phyloP scores from a whole-genome alignment of 1,140 invertebrate genomes.

The Dryas iulia region DNA sequence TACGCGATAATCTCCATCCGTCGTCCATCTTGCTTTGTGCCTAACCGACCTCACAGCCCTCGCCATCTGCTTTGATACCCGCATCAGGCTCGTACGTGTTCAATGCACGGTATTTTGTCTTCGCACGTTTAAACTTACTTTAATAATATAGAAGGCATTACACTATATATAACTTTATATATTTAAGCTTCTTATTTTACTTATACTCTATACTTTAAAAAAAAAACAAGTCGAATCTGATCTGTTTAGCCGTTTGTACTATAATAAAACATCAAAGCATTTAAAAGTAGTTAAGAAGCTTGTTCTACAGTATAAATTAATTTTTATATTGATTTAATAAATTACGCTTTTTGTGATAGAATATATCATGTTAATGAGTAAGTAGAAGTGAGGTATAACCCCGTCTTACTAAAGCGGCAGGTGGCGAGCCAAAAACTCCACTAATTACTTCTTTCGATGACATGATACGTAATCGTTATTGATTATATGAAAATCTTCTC shows the following conservation, averaged over 20 bases:
- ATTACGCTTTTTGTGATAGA: not conserved
- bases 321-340: too few relatives aligned
- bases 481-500: not conserved
- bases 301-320: too few relatives aligned
- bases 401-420: not conserved
- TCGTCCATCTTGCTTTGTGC: constrained; percentile 22
- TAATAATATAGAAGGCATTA: not conserved
- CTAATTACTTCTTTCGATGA: not conserved
- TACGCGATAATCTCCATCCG: constrained; percentile 19
- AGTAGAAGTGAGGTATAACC: not conserved
- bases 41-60: too few relatives aligned
- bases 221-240: not conserved
- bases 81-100: not conserved
- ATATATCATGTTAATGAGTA: not conserved
- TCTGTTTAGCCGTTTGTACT: too few relatives aligned
- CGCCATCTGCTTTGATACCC: constrained; percentile 6
- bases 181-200: not conserved
- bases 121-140: not conserved
- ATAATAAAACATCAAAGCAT: too few relatives aligned
- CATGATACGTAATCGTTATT: not conserved
- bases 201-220: not conserved
- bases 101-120: not conserved
- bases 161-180: not conserved
- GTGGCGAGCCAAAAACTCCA: not conserved
- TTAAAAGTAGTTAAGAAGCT: too few relatives aligned